Evolutionary conservation across 2,888 invertebrate species (phyloP).

Genomic region (Antitype chi): DNA sequence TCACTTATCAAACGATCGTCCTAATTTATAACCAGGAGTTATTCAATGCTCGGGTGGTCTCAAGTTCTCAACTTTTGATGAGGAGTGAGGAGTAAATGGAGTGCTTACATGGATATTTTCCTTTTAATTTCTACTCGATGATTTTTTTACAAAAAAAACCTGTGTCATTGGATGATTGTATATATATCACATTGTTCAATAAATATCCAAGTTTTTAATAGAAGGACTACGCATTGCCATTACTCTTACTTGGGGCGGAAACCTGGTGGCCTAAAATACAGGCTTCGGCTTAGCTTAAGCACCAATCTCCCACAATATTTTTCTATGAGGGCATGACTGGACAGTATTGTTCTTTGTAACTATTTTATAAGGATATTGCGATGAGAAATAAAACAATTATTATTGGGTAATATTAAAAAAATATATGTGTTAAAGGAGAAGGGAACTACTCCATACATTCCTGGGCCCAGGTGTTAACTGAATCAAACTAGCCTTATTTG

Average conservation of each 20-base stretch:
- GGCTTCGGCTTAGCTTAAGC: too few species aligned
- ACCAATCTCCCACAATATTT: too few species aligned
- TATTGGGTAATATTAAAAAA: too few species aligned
- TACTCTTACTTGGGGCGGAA: background rate
- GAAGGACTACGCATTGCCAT: background rate
- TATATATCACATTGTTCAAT: background rate
- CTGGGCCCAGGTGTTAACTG: too few species aligned
- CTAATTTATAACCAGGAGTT: conserved; percentile 89
- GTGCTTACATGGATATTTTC: background rate
- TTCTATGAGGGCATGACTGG: too few species aligned
- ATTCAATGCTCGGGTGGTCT: conserved; percentile 86
- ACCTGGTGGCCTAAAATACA: too few species aligned
- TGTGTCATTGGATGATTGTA: background rate
- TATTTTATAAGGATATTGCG: too few species aligned
- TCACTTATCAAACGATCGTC: conserved; percentile 87
- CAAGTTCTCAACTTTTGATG: conserved; percentile 68
- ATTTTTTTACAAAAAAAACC: background rate
- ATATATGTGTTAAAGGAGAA: too few species aligned
- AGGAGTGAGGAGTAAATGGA: conserved; percentile 22
- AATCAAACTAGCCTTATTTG: too few species aligned
- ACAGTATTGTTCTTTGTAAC: too few species aligned
- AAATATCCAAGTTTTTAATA: background rate
- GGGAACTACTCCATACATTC: too few species aligned
- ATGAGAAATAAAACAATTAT: too few species aligned
- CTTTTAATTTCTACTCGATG: background rate